A percentile compares a stretch with the other conserved stretches of the same genome.
Conservation (phyloP, 2,888 invertebrate species). For the Norana najaformis region DNA sequence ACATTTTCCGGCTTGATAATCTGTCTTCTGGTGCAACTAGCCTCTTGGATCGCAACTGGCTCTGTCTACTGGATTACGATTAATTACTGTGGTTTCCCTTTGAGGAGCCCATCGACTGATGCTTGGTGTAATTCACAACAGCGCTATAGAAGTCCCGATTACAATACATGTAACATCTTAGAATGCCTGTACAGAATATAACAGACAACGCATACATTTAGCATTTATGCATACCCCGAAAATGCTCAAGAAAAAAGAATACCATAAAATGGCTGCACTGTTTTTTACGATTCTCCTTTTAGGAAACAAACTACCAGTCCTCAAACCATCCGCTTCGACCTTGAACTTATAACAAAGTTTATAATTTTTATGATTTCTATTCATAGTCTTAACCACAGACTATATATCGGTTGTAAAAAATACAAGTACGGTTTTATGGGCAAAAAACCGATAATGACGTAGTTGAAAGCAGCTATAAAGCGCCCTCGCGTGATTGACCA, state of each 20-base stretch:
- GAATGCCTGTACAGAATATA: not conserved
- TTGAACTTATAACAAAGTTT: constrained; percentile 13
- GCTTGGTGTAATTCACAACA: not conserved
- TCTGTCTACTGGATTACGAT: not conserved
- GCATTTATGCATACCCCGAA: not conserved
- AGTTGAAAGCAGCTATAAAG: not conserved
- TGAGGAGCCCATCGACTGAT: not conserved
- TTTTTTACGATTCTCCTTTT: not conserved
- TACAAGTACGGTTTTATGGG: not conserved
- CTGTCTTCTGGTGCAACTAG: not conserved
- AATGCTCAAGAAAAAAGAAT: not conserved
- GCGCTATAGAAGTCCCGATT: not conserved
- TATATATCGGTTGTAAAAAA: not conserved
- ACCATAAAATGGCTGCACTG: not conserved
- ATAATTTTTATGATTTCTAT: not conserved
- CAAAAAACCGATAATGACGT: not conserved
- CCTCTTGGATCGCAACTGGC: not conserved
- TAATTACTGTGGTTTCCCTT: too few relatives aligned
- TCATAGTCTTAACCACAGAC: not conserved
- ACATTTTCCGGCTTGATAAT: not conserved
- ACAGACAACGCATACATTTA: not conserved
- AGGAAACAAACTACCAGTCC: not conserved
- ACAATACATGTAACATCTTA: not conserved
- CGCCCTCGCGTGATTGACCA: constrained; percentile 13
- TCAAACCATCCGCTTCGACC: not conserved